Evolutionary conservation across 2,113 vertebrate genomes (phyloP).

Genomic region (Muntiacus muntjak): DNA sequence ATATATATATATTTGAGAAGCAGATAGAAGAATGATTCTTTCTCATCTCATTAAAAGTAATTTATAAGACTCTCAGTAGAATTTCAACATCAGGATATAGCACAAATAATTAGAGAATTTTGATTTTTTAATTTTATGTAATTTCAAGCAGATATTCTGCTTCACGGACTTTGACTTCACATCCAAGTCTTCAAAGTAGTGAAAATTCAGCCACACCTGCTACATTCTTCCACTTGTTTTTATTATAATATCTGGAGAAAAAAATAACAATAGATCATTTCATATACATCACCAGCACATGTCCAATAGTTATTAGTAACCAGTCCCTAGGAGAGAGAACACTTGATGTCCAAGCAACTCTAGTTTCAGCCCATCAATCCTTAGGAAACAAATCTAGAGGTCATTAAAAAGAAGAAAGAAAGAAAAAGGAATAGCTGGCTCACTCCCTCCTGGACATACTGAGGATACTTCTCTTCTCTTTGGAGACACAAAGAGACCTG

Average conservation of each 20-base stretch:
- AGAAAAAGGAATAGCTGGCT: neutral
- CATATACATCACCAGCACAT: conserved; percentile 20
- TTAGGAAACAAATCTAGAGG: neutral
- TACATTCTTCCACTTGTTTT: conserved; percentile 51
- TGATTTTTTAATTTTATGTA: conserved; percentile 49
- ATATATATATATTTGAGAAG: conserved; percentile 24
- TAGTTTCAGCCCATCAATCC: neutral
- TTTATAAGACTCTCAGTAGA: neutral
- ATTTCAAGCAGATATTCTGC: conserved; percentile 50
- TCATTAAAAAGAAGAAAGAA: neutral
- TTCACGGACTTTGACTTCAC: conserved; percentile 54
- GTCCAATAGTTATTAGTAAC: conserved; percentile 11
- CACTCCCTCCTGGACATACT: neutral
- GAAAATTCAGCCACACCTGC: conserved; percentile 47
- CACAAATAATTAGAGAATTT: conserved; percentile 43
- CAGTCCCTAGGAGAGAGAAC: neutral
- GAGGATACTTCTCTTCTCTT: neutral
- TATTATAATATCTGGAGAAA: conserved; percentile 71
- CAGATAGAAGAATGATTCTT: neutral
- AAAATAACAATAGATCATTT: conserved; percentile 57
- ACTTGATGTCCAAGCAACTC: neutral
- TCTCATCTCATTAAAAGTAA: conserved; percentile 43
- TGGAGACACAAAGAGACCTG: neutral
- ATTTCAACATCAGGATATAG: conserved; percentile 19
- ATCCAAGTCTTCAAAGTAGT: conserved; percentile 54